Evolutionary conservation across 2,113 vertebrate species (phyloP).

Genomic region (Scopus umbretta): DNA sequence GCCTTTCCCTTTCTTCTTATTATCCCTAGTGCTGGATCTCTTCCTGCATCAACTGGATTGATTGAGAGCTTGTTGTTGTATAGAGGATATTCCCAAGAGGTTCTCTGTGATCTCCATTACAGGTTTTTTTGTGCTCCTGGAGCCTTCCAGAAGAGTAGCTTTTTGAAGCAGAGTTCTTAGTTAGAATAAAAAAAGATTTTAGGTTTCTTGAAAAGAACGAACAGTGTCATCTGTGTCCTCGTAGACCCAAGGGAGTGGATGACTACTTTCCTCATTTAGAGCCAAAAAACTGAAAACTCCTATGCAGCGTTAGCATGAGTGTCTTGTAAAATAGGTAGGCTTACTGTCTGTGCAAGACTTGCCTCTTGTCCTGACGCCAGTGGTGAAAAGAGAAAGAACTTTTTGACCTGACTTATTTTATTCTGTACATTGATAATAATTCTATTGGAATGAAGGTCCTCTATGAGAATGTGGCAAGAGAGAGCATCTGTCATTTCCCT

Average conservation of each 20-base stretch:
- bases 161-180: background rate
- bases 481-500: background rate
- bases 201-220: background rate
- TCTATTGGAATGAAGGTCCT: background rate
- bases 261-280: background rate
- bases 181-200: background rate
- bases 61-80: background rate
- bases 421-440: background rate
- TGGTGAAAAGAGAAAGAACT: background rate
- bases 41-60: background rate
- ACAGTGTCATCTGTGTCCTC: background rate
- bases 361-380: background rate
- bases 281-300: background rate
- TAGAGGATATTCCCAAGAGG: background rate
- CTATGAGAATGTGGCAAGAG: background rate
- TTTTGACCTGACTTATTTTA: background rate
- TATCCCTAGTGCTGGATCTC: background rate
- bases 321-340: background rate
- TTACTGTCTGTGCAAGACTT: background rate
- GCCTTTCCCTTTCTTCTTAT: background rate
- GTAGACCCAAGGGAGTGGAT: background rate
- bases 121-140: background rate
- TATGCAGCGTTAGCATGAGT: background rate
- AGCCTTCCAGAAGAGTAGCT: background rate
- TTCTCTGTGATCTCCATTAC: background rate